These are phyloP conservation scores for Colaptes auratus DNA, from an alignment of 2,113 vertebrate species.

Conservation along the genomic window DNA sequence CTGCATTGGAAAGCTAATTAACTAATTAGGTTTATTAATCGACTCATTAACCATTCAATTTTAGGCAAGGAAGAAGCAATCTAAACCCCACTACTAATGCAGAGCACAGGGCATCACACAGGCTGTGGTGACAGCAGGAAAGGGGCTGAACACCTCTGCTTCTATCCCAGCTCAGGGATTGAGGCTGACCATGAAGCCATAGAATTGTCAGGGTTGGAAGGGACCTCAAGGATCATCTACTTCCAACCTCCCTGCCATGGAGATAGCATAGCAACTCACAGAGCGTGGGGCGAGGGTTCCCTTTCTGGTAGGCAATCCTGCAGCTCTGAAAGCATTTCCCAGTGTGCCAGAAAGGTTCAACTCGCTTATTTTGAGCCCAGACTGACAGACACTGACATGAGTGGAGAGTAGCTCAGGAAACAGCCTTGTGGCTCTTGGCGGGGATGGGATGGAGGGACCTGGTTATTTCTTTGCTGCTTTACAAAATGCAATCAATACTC, in stretches of 20 bases:
- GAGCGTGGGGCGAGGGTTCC: not conserved
- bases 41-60: not conserved
- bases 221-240: too few species aligned
- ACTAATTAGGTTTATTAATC: not conserved
- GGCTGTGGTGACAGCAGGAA: not conserved
- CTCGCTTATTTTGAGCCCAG: not conserved
- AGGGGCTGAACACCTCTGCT: not conserved
- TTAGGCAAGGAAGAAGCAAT: not conserved
- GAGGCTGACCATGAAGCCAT: too few species aligned
- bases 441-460: not conserved
- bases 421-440: not conserved
- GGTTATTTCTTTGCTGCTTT: not conserved
- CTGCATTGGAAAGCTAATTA: not conserved
- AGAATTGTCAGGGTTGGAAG: too few species aligned
- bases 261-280: not conserved
- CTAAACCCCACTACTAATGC: fast-evolving
- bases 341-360: not conserved
- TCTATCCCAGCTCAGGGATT: fast-evolving
- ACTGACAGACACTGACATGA: not conserved
- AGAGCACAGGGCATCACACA: not conserved
- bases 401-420: not conserved
- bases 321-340: not conserved
- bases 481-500: not conserved
- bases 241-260: not conserved
- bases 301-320: not conserved